Conservation (phyloP, 2,113 vertebrate species). For the Cyprinodon tularosa region DNA sequence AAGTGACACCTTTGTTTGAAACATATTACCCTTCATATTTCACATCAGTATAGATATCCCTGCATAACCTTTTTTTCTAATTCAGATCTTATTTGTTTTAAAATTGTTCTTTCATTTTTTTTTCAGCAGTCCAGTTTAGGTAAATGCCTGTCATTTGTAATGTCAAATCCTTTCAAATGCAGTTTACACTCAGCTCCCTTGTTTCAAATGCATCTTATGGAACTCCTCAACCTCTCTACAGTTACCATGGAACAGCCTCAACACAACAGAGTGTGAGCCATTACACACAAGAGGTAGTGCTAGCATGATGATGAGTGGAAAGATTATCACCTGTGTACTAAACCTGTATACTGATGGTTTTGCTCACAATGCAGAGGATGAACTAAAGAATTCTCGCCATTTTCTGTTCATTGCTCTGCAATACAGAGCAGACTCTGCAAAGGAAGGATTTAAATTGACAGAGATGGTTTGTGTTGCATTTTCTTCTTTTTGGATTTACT, state of each 20-base stretch:
- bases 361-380: constrained; percentile 21
- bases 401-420: constrained; percentile 25
- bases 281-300: constrained; percentile 29
- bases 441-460: constrained; percentile 32
- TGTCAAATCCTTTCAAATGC: neutral
- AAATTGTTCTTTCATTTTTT: too few species aligned
- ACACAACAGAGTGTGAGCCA: neutral
- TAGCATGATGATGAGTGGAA: constrained; percentile 22
- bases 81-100: too few species aligned
- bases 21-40: too few species aligned
- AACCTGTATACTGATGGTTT: constrained; percentile 21
- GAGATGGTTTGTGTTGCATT: constrained; percentile 24
- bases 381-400: constrained; percentile 33
- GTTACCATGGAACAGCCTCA: constrained; percentile 18
- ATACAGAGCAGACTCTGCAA: constrained; percentile 41
- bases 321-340: constrained; percentile 40
- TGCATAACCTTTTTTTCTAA: too few species aligned
- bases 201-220: constrained; percentile 7
- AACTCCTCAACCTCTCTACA: constrained; percentile 10
- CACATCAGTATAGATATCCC: too few species aligned
- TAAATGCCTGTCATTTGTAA: neutral
- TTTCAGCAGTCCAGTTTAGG: too few species aligned
- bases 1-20: too few species aligned
- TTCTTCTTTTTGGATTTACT: constrained; percentile 8
- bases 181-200: neutral